These are phyloP conservation scores for Mobula hypostoma DNA, from an alignment of 2,113 vertebrate genomes.

Conservation along the genomic window DNA sequence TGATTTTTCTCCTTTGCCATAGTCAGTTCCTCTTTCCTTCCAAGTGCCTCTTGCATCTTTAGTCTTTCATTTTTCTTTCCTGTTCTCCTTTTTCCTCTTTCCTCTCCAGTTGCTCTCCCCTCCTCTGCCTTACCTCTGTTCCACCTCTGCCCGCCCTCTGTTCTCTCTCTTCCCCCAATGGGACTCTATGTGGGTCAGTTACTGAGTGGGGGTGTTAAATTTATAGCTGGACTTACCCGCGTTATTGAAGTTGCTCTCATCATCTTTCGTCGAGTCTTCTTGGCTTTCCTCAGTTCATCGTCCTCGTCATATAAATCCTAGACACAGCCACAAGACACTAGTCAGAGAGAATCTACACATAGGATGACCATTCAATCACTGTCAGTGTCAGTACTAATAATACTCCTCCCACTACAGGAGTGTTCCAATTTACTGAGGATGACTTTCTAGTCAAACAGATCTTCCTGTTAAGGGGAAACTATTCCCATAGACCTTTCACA, in stretches of 20 bases:
- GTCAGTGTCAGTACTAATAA: too few relatives aligned
- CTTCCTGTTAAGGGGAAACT: too few relatives aligned
- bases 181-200: neutral
- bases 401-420: too few relatives aligned
- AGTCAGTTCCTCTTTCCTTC: neutral
- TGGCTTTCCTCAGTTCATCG: constrained; percentile 65
- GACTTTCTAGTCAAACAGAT: too few relatives aligned
- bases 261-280: constrained; percentile 65
- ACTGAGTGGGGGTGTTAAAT: neutral
- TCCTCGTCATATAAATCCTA: constrained; percentile 71
- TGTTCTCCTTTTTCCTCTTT: too few relatives aligned
- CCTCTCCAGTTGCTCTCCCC: neutral
- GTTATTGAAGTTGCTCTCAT: constrained; percentile 64
- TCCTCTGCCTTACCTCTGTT: neutral
- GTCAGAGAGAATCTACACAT: neutral
- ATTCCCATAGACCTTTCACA: too few relatives aligned
- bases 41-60: too few relatives aligned
- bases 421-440: too few relatives aligned
- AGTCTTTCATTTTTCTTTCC: too few relatives aligned
- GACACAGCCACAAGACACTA: constrained; percentile 20
- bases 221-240: constrained; percentile 47
- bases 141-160: neutral
- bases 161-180: neutral
- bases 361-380: too few relatives aligned
- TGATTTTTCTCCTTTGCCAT: neutral